Conservation (phyloP, 2,113 vertebrate species). For the Manacus vitellinus region DNA sequence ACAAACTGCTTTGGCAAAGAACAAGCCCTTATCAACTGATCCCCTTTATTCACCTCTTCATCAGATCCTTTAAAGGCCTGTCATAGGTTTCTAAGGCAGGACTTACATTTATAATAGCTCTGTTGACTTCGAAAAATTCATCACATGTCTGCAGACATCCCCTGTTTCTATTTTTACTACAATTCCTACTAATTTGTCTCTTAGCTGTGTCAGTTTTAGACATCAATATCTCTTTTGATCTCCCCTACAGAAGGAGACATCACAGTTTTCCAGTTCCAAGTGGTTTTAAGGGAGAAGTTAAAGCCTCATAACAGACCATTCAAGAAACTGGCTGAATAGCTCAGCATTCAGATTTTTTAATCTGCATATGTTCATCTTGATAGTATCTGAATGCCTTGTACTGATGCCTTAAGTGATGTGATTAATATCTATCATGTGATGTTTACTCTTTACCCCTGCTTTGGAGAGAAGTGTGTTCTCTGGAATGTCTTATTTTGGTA, state of each 20-base stretch:
- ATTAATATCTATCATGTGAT: not conserved
- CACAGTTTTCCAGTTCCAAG: not conserved
- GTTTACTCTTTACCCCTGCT: not conserved
- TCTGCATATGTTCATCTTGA: not conserved
- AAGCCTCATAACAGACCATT: not conserved
- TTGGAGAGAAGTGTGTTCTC: not conserved
- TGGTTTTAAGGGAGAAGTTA: not conserved
- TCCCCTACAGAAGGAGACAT: not conserved
- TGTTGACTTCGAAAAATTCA: not conserved
- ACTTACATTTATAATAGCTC: not conserved
- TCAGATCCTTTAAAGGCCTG: not conserved
- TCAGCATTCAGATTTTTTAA: not conserved
- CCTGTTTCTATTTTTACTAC: not conserved
- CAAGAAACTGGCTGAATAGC: not conserved
- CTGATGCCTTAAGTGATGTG: not conserved
- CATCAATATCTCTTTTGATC: not conserved
- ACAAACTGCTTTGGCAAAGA: not conserved
- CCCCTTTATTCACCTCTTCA: not conserved
- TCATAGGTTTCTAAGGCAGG: not conserved
- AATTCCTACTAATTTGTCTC: not conserved
- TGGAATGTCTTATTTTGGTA: not conserved
- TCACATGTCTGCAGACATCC: not conserved
- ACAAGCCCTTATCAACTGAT: rapidly evolving
- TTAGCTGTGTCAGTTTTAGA: not conserved
- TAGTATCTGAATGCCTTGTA: not conserved